These are phyloP conservation scores for Spilogale gracilis DNA, from an alignment of 2,113 vertebrate species.

Conservation along the genomic window DNA sequence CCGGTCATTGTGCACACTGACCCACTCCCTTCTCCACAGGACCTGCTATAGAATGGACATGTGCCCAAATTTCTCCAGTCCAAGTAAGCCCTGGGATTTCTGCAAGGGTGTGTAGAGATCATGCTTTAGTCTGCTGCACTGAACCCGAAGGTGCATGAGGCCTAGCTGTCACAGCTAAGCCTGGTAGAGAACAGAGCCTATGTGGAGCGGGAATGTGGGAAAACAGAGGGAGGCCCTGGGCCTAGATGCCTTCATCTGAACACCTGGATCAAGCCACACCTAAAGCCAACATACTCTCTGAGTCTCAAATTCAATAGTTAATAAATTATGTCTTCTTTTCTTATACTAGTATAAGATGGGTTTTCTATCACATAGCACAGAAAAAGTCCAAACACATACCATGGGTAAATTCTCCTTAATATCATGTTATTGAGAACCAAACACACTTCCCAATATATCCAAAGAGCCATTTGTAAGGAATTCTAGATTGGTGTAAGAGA, in stretches of 20 bases:
- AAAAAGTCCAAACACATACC: background rate
- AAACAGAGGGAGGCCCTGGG: background rate
- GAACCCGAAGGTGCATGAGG: background rate
- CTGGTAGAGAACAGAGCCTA: background rate
- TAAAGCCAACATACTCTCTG: background rate
- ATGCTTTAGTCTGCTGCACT: background rate
- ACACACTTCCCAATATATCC: background rate
- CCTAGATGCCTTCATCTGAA: background rate
- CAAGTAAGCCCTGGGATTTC: background rate
- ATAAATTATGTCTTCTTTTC: background rate
- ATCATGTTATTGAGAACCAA: background rate
- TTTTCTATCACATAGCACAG: background rate
- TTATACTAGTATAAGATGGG: background rate
- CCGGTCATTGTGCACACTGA: background rate
- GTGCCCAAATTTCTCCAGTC: background rate
- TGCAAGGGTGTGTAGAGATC: background rate
- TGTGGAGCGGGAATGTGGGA: background rate
- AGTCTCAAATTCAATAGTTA: background rate
- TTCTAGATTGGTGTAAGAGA: background rate
- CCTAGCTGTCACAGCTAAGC: background rate
- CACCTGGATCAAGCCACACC: background rate
- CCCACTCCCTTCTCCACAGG: background rate
- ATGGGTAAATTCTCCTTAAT: background rate
- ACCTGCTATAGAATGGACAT: background rate
- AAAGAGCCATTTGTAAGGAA: background rate